Base-by-base conservation (phyloP, 1,140 invertebrate genomes). In the Drosophila seguyi region DNA sequence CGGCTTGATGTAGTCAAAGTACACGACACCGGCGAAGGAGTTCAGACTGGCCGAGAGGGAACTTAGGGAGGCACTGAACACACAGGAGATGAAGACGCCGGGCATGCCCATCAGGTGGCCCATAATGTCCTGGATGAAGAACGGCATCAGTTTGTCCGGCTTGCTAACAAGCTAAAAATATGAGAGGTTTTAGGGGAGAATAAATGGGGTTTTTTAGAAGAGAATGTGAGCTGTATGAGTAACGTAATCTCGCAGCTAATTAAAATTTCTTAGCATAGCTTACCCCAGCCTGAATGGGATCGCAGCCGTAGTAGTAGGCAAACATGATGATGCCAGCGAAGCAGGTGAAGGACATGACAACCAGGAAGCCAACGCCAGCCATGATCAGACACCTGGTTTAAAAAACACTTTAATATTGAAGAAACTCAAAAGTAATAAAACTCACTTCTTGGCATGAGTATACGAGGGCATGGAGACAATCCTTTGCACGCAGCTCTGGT, bases 1-100 rank as follows among this genome's bases (percentile, higher is more conserved):
- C 69, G 59, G 95, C 72, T 95, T 95, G 8, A 97, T 94, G 79
- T 96, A 95, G 90, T 97, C 96, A 83, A 96, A 95, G 90, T 96
- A 96, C 65, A 96, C 95, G 0, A 96, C 95, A 0, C 96, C 96
- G 3, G 96, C 94, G 92, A 97, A 94, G 1, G 96, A 96, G 82
- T 97, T 97, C 3, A 97, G 88, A 18, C 94, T 94, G 6, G 95
- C 95, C 0, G 95, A 96, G 93, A 96, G 94, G 6, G 95, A 96
- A 82, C 96, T 97, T 82, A 74, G 93, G 8, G 95, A 95, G 34
- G 95, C 95, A 80, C 95, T 95, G 67, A 96, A 95, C 4, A 96
- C 93, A 56, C 95, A 95, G 31, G 95, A 95, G 3, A 96, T 94
- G 77, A 96, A 96, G 1, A 96, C 67, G 4, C 95, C 95, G 2